Conservation (phyloP, 1,140 invertebrate species). For the Leptinotarsa lineolata region DNA sequence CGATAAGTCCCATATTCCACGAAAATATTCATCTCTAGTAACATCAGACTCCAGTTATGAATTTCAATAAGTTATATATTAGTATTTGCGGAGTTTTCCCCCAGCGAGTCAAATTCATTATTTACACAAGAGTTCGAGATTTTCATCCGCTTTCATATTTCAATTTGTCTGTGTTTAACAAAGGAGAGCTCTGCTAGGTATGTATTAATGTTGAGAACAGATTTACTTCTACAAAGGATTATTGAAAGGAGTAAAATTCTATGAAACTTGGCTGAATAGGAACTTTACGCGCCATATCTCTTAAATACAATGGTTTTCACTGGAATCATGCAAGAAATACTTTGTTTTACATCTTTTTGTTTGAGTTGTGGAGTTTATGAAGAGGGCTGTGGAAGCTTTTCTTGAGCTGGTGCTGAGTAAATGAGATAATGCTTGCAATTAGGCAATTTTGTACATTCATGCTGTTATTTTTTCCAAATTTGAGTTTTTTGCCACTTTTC, state of each 20-base stretch:
- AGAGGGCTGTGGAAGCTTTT: background rate
- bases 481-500: no score
- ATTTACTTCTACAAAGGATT: slow-evolving; percentile 36
- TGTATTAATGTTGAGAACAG: slow-evolving; percentile 34
- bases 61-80: slow-evolving; percentile 49
- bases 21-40: background rate
- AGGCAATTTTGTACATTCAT: no score
- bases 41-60: slow-evolving; percentile 42
- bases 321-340: slow-evolving; percentile 19
- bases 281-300: background rate
- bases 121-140: slow-evolving; percentile 45
- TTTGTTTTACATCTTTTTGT: slow-evolving; percentile 23
- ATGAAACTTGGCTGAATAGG: background rate
- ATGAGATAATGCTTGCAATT: no score
- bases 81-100: slow-evolving; percentile 34
- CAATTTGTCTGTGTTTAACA: slow-evolving; percentile 45
- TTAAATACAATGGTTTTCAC: slow-evolving; percentile 18
- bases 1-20: background rate
- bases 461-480: no score
- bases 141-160: slow-evolving; percentile 36
- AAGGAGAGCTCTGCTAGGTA: slow-evolving; percentile 35
- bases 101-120: slow-evolving; percentile 32
- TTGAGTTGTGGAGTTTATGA: slow-evolving; percentile 16
- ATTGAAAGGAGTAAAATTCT: slow-evolving; percentile 19
- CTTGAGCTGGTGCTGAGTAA: background rate